phyloP scores from a whole-genome alignment of 2,113 vertebrate genomes.

The Oreochromis niloticus region DNA sequence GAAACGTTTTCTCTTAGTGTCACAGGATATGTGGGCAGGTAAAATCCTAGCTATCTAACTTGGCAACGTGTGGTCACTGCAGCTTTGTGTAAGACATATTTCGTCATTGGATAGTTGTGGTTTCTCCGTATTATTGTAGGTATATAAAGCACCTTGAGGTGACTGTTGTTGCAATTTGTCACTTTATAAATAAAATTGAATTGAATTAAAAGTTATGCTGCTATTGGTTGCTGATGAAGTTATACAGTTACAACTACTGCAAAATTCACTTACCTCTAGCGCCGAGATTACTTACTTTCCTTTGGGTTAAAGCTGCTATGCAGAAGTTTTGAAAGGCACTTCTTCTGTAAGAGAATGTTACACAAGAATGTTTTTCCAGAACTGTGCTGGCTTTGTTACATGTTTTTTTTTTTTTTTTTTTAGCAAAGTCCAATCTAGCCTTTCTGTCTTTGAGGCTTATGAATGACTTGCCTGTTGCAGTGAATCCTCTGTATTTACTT shows the following conservation, averaged over 20 bases:
- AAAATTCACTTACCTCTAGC: not conserved
- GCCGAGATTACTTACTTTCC: not conserved
- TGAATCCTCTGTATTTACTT: not conserved
- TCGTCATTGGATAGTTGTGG: not conserved
- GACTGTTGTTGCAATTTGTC: not conserved
- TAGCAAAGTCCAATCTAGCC: not conserved
- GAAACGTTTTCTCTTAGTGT: not conserved
- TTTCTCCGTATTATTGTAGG: not conserved
- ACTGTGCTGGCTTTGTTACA: not conserved
- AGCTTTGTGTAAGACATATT: not conserved
- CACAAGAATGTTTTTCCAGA: not conserved
- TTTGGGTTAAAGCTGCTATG: not conserved
- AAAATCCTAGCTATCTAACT: not conserved
- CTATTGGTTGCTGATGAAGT: not conserved
- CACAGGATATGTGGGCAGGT: not conserved
- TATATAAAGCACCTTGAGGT: not conserved
- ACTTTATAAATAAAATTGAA: not conserved
- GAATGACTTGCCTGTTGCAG: not conserved
- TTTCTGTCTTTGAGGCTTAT: not conserved
- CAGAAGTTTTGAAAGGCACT: not conserved
- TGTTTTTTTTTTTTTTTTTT: not conserved
- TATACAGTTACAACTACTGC: not conserved
- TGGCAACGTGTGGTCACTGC: not conserved
- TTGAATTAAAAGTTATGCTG: not conserved
- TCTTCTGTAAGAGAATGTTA: not conserved